phyloP scores from a whole-genome alignment of 2,113 vertebrate species.

The Coreoperca whiteheadi region DNA sequence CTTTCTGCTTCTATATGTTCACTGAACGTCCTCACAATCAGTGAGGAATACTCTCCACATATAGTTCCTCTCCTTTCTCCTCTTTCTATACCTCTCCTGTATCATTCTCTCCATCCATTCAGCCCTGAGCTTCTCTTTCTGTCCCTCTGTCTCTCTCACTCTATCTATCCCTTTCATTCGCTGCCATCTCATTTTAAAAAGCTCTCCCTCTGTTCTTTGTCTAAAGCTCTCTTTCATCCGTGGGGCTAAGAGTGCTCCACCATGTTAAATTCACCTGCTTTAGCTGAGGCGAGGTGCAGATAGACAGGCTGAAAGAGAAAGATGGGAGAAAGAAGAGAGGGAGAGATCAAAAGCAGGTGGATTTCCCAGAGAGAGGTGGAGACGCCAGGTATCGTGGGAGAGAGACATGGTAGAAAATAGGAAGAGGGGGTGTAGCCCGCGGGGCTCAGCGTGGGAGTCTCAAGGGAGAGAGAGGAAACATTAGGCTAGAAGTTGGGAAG shows the following conservation, averaged over 20 bases:
- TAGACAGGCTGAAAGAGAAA: slow-evolving; percentile 65
- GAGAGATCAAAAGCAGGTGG: slow-evolving; percentile 77
- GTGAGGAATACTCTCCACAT: slow-evolving; percentile 43
- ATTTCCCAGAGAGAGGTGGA: slow-evolving; percentile 71
- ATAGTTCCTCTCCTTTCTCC: slow-evolving; percentile 18
- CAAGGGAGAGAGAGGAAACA: slow-evolving; percentile 54
- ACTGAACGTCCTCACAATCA: slow-evolving; percentile 42
- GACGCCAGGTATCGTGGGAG: slow-evolving; percentile 72
- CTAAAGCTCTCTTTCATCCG: slow-evolving; percentile 81
- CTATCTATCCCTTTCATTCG: slow-evolving; percentile 68
- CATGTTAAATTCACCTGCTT: slow-evolving; percentile 79
- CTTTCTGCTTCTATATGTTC: slow-evolving; percentile 19
- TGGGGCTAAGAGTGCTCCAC: slow-evolving; percentile 65
- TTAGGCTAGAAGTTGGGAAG: slow-evolving; percentile 53
- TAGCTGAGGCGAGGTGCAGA: slow-evolving; percentile 69
- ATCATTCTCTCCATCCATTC: slow-evolving; percentile 55
- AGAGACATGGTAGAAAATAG: slow-evolving; percentile 18
- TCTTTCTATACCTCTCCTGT: slow-evolving; percentile 46
- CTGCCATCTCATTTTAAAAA: slow-evolving; percentile 61
- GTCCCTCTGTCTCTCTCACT: slow-evolving; percentile 41
- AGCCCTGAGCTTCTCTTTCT: slow-evolving; percentile 43
- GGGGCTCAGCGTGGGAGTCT: slow-evolving; percentile 44
- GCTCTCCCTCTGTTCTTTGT: slow-evolving; percentile 71
- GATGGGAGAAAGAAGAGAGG: slow-evolving; percentile 43
- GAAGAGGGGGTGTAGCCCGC: slow-evolving; percentile 16